Conservation (phyloP, 1,140 invertebrate genomes). For the Microplitis mediator region DNA sequence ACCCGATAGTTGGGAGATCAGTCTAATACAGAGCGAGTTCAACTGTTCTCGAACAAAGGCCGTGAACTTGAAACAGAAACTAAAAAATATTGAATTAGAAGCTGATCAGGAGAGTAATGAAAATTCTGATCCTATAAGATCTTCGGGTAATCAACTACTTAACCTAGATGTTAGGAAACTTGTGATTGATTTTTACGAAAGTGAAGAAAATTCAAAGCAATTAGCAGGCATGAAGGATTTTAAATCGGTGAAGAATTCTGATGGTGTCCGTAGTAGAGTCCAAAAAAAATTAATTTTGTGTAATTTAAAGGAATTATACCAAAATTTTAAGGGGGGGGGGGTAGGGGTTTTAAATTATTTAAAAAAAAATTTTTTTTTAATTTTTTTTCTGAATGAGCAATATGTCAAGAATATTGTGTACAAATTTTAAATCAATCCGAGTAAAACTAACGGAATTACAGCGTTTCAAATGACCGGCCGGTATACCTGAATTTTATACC, state of each 20-base stretch:
- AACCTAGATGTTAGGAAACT: neutral
- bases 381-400: no score
- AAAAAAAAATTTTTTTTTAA: no score
- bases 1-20: neutral
- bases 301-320: no score
- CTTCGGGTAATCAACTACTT: neutral
- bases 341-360: no score
- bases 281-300: no score
- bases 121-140: constrained; percentile 1
- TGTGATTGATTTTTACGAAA: constrained; percentile 7
- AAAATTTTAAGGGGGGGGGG: neutral
- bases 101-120: neutral
- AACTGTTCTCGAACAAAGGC: neutral
- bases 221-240: constrained; percentile 5
- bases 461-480: no score
- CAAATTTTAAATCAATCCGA: no score
- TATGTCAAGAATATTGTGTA: no score
- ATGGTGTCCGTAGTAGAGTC: no score
- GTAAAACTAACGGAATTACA: no score
- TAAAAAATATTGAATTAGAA: neutral
- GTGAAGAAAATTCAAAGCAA: neutral
- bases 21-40: neutral
- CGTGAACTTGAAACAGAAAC: neutral
- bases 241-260: neutral
- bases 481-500: no score